A percentile compares a stretch with the other conserved stretches of the same genome.
phyloP scores from a whole-genome alignment of 2,888 invertebrate genomes.

The Lucinisca nassula region DNA sequence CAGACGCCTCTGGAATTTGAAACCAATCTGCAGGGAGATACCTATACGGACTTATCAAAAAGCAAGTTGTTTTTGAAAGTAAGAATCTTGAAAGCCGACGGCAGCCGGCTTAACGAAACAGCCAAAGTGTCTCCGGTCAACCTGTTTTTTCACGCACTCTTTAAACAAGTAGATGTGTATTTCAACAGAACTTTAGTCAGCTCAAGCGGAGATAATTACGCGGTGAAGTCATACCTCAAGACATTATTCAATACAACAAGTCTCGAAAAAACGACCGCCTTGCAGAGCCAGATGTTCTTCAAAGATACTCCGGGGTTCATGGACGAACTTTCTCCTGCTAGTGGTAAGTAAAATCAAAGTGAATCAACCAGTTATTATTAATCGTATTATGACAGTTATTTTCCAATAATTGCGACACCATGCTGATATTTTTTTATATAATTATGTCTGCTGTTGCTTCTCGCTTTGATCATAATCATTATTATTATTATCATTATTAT shows the following conservation, averaged over 20 bases:
- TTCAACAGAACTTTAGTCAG: not conserved
- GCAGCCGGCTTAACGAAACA: not conserved
- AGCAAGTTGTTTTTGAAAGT: constrained; percentile 7
- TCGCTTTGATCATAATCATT: too few species aligned
- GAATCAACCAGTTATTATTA: too few species aligned
- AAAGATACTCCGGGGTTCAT: not conserved
- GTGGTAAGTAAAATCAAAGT: too few species aligned
- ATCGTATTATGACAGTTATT: too few species aligned
- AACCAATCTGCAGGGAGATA: not conserved
- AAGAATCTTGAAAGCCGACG: not conserved
- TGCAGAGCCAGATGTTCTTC: not conserved
- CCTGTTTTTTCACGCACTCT: not conserved
- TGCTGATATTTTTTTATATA: too few species aligned
- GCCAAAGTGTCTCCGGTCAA: not conserved
- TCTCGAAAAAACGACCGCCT: not conserved
- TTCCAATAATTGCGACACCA: too few species aligned
- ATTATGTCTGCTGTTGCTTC: too few species aligned
- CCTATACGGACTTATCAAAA: constrained; percentile 6
- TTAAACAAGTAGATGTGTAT: not conserved
- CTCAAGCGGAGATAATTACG: not conserved
- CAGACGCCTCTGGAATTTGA: not conserved
- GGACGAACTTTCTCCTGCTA: not conserved
- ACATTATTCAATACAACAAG: not conserved
- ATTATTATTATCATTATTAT: too few species aligned
- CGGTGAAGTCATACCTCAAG: not conserved